Base-by-base conservation (phyloP, 2,888 invertebrate species). In the Electrophaes corylata region DNA sequence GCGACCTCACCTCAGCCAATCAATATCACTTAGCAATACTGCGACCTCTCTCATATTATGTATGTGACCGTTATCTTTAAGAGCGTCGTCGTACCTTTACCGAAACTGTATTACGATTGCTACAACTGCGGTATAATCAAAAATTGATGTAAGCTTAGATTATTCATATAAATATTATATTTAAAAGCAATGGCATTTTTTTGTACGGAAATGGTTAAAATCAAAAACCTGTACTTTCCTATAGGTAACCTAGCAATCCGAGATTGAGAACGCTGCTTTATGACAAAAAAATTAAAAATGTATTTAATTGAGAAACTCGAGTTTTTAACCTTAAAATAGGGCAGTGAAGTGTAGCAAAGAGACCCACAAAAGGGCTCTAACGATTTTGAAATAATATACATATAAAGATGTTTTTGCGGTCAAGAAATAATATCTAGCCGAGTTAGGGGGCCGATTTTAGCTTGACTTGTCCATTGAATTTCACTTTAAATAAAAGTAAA, bases 21-120 rank as follows among this genome's bases (percentile, higher is more conserved):
- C 88, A 86, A 88, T 89, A 90, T 86, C 81, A 85, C 86, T 88
- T 83, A 86, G 83, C 81, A 82, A 83, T 83, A 82, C 82, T 75
- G 68, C 76, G 76, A 76, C 76, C 76, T 81, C 75, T 81, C 76
- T 81, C 40, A 46, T 58, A 52, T 23, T 23, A 23, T 23, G 23
- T 78, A 47, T 78, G 75, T 73, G 79, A 75, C 78, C 80, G 78
- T 83, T 80, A 80, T 77, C 67, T 84, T 83, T 81, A 83, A 76
- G 73, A 75, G 66, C 69, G 67, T 64, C 64, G 48, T n/a, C n/a
- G n/a, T n/a, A n/a, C n/a, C n/a, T n/a, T 57, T 69, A 70, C 74
- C 67, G 64, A 72, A 73, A 75, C 75, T 73, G 81, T 69, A 56
- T 60, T 70, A 66, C 68, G 66, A 76, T 69, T 70, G 53, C 68